Evolutionary conservation across 2,797 vertebrate genomes (phyloP).

Genomic region (Apogon talboti): DNA sequence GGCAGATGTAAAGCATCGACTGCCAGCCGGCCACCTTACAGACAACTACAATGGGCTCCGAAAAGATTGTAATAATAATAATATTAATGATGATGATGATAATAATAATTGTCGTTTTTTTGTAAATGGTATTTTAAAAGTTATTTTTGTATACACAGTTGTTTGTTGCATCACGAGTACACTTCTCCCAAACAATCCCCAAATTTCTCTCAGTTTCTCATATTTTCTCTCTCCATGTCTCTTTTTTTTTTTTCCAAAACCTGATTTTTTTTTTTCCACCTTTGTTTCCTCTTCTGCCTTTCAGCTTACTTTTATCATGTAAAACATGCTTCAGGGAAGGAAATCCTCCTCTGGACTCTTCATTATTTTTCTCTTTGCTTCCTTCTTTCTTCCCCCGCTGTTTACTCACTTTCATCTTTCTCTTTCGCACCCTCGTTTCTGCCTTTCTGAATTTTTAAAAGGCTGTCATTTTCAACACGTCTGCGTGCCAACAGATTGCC

Average conservation of each 20-base stretch:
- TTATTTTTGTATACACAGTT: conserved; percentile 97
- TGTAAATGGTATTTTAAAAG: conserved; percentile 99
- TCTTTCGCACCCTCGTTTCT: neutral
- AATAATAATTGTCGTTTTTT: conserved; percentile 80
- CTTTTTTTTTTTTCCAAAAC: too few relatives aligned
- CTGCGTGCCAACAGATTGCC: neutral
- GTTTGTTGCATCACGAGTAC: conserved; percentile 70
- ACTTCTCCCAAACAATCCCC: conserved; percentile 23
- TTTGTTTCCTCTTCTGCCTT: neutral
- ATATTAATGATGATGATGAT: conserved; percentile 60
- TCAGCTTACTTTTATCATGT: conserved; percentile 21
- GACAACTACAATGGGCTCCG: conserved; percentile 85
- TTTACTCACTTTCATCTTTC: conserved; percentile 6
- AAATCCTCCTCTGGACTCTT: conserved; percentile 22
- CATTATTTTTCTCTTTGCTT: neutral
- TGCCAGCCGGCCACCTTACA: conserved; percentile 81
- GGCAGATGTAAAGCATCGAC: conserved; percentile 67
- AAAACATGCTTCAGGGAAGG: conserved; percentile 22
- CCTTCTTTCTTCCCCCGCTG: neutral
- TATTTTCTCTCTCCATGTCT: neutral
- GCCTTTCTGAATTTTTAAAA: conserved; percentile 17
- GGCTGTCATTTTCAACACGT: conserved; percentile 7
- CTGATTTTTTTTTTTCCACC: neutral
- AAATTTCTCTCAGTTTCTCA: neutral
- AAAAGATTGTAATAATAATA: conserved; percentile 92